Evolutionary conservation across 2,797 vertebrate species (phyloP).

Genomic region (Spondyliosoma cantharus): DNA sequence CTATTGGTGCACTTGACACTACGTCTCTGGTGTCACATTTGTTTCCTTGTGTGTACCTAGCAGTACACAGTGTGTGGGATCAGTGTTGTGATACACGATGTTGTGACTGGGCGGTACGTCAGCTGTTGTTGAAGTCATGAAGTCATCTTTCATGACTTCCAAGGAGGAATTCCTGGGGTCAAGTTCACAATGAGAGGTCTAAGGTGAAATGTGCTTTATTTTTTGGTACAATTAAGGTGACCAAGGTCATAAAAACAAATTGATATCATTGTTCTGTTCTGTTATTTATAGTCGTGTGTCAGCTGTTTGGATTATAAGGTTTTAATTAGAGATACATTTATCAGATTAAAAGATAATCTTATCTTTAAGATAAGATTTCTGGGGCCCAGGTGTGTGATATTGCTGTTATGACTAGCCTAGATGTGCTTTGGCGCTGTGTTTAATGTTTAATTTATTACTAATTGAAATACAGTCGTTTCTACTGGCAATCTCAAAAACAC

Average conservation of each 20-base stretch:
- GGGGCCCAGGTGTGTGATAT: not conserved
- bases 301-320: not conserved
- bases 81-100: not conserved
- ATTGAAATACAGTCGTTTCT: not conserved
- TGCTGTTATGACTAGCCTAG: not conserved
- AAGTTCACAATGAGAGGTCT: not conserved
- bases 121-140: constrained; percentile 32
- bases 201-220: not conserved
- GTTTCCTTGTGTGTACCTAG: constrained; percentile 2
- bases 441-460: not conserved
- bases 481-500: not conserved
- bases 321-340: constrained; percentile 17
- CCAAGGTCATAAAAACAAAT: constrained; percentile 8
- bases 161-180: constrained; percentile 12
- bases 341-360: not conserved
- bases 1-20: constrained; percentile 34
- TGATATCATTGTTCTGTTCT: not conserved
- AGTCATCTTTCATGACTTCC: constrained; percentile 9
- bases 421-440: not conserved
- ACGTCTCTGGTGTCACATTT: constrained; percentile 36
- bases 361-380: not conserved
- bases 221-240: not conserved
- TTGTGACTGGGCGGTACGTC: constrained; percentile 3
- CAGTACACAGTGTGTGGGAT: not conserved
- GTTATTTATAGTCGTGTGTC: not conserved